Conservation (phyloP, 1,140 invertebrate genomes). For the Aphis gossypii region DNA sequence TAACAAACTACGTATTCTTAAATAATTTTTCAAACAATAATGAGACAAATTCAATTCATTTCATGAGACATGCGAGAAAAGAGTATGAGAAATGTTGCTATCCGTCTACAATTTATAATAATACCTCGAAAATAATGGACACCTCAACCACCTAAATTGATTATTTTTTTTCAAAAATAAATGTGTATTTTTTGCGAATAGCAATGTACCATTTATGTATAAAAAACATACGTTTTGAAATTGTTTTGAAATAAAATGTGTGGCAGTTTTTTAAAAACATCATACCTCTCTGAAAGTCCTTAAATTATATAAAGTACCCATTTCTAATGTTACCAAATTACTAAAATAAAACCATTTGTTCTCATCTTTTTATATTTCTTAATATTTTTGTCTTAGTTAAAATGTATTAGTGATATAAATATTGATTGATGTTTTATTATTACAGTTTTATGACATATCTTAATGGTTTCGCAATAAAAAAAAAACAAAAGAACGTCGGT, state of each 20-base stretch:
- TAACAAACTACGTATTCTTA: background rate
- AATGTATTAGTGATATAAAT: background rate
- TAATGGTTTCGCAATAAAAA: background rate
- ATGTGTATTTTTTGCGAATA: background rate
- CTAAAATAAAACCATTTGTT: background rate
- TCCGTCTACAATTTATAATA: background rate
- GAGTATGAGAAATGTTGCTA: background rate
- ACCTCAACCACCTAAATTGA: background rate
- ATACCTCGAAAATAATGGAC: slow-evolving; percentile 3
- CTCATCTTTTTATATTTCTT: background rate
- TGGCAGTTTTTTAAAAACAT: background rate
- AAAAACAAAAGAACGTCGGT: background rate
- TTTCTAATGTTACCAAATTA: background rate
- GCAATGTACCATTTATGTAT: background rate
- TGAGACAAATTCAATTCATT: background rate
- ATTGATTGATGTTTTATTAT: background rate
- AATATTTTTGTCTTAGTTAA: background rate
- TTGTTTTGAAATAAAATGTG: background rate
- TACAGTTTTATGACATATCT: background rate
- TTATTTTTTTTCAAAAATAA: background rate
- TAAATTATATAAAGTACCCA: background rate
- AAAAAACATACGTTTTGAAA: background rate
- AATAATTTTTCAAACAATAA: background rate
- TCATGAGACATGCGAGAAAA: background rate
- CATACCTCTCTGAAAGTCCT: background rate